Evolutionary conservation across 2,797 vertebrate species (phyloP).

Genomic region (Sebastes oblongus): DNA sequence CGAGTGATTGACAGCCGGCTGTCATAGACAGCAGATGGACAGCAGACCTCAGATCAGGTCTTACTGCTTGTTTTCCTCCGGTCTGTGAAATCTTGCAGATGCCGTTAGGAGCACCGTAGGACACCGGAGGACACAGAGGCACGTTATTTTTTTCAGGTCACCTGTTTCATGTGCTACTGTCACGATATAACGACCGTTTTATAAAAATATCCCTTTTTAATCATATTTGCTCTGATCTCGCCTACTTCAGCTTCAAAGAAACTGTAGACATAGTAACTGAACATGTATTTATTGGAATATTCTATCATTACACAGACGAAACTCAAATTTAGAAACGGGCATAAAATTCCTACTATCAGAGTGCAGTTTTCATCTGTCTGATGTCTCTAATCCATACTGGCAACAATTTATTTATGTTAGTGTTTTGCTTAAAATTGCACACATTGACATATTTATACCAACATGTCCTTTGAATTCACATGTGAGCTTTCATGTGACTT

Average conservation of each 20-base stretch:
- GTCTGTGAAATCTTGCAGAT: no score
- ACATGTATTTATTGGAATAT: neutral
- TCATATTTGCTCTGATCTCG: no score
- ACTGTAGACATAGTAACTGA: neutral
- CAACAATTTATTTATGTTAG: neutral
- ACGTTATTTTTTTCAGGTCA: no score
- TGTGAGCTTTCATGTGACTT: slow-evolving; percentile 1
- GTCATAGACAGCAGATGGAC: no score
- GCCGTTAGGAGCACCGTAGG: no score
- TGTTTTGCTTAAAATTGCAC: neutral
- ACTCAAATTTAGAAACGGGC: neutral
- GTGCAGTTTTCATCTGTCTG: neutral
- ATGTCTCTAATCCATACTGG: neutral
- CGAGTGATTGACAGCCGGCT: no score
- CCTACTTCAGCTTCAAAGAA: neutral
- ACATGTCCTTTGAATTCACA: neutral
- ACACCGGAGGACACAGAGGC: no score
- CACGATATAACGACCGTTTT: no score
- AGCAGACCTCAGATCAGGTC: no score
- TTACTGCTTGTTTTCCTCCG: no score
- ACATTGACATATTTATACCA: neutral
- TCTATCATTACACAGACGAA: neutral
- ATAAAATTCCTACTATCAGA: neutral
- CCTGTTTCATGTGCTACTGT: no score
- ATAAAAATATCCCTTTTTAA: no score